Conservation (phyloP, 2,797 vertebrate species). For the Chloroceryle amazona region DNA sequence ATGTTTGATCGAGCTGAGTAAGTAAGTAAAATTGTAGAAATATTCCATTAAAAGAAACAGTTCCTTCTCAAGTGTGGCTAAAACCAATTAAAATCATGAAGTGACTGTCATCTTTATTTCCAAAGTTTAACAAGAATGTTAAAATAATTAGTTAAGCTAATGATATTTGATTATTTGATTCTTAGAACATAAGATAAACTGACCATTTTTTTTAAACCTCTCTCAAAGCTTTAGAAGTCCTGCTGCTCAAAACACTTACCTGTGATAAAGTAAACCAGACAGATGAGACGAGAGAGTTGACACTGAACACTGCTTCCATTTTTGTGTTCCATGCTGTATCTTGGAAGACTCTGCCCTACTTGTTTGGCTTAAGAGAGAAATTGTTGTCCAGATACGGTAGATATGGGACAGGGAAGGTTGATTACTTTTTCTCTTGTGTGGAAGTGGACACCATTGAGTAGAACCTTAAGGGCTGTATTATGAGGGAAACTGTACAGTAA, state of each 20-base stretch:
- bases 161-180: background rate
- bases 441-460: background rate
- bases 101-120: background rate
- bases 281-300: background rate
- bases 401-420: background rate
- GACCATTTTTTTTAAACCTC: conserved; percentile 13
- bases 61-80: background rate
- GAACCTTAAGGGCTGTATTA: background rate
- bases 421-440: background rate
- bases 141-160: background rate
- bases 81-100: background rate
- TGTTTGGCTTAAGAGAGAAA: background rate
- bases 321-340: background rate
- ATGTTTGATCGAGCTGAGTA: background rate
- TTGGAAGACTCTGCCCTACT: background rate
- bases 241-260: background rate
- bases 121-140: background rate
- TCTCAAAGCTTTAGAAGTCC: background rate
- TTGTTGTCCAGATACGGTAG: background rate
- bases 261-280: background rate
- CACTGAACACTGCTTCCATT: background rate
- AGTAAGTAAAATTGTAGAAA: background rate
- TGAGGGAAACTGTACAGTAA: background rate
- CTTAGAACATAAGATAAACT: background rate
- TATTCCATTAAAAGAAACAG: background rate